Evolutionary conservation across 2,797 vertebrate species (phyloP).

Genomic region (Alcedo quadribrachys): DNA sequence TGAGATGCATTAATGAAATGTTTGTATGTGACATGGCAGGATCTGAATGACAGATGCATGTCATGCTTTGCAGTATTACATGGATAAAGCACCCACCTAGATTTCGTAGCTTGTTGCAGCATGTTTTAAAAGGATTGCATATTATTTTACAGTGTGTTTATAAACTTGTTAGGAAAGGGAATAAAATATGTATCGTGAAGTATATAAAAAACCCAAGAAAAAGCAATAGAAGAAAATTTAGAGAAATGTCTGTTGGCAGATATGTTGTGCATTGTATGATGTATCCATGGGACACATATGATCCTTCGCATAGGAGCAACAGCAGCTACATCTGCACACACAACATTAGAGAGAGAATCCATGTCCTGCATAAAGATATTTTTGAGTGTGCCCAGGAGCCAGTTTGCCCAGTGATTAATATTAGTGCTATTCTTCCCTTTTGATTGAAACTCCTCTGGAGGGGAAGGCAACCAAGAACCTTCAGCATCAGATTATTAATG

Average conservation of each 20-base stretch:
- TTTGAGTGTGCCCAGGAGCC: neutral
- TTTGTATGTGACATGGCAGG: neutral
- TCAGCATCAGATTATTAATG: neutral
- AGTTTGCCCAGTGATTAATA: neutral
- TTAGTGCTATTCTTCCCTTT: neutral
- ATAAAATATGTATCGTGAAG: neutral
- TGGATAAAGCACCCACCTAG: neutral
- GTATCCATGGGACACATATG: rapidly evolving
- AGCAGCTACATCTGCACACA: neutral
- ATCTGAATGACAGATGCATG: neutral
- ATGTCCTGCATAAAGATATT: neutral
- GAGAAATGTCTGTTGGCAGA: neutral
- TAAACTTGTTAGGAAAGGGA: neutral
- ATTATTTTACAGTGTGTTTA: neutral
- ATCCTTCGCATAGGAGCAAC: neutral
- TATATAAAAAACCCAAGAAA: neutral
- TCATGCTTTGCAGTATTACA: neutral
- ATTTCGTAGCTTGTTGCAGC: neutral
- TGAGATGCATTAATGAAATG: neutral
- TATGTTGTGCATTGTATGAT: neutral
- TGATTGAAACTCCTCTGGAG: neutral
- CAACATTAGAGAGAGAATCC: neutral
- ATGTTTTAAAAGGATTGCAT: neutral
- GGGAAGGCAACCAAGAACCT: neutral
- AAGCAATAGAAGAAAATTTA: neutral